Percentiles rank a stretch among this genome's conserved stretches.
phyloP scores from a whole-genome alignment of 2,888 invertebrate genomes.

The Luperina testacea region DNA sequence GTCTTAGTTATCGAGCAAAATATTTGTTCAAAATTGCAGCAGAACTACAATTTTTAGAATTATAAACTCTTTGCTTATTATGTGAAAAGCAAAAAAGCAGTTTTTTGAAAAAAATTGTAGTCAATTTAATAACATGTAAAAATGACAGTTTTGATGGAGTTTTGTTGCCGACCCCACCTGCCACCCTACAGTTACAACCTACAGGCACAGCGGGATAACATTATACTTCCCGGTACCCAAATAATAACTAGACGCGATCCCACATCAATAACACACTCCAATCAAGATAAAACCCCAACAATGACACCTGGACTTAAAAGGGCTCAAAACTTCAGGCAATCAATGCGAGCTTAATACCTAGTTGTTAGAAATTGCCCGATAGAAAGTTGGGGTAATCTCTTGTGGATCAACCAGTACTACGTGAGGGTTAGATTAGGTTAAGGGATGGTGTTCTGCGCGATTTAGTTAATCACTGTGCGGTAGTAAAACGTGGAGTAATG shows the following conservation, averaged over 20 bases:
- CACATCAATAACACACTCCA: slow-evolving; percentile 42
- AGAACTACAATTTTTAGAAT: no score
- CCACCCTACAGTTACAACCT: neutral
- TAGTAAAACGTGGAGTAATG: slow-evolving; percentile 72
- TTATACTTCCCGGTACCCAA: neutral
- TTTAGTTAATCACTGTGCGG: slow-evolving; percentile 79
- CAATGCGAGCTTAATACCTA: slow-evolving; percentile 70
- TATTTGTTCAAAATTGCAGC: no score
- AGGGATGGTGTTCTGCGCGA: slow-evolving; percentile 72
- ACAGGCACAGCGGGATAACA: neutral
- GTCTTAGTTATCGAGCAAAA: no score
- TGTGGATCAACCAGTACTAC: slow-evolving; percentile 72
- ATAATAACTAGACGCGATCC: slow-evolving; percentile 10
- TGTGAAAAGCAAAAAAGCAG: no score
- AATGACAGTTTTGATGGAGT: no score
- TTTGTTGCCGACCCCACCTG: no score
- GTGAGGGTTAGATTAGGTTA: slow-evolving; percentile 76
- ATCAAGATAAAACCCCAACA: slow-evolving; percentile 67
- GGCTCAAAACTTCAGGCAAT: slow-evolving; percentile 72
- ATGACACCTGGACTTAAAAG: slow-evolving; percentile 72
- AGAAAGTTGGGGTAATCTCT: slow-evolving; percentile 75
- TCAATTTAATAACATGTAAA: no score
- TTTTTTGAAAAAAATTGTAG: no score
- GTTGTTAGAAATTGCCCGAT: slow-evolving; percentile 73
- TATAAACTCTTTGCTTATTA: no score